phyloP scores from a whole-genome alignment of 2,113 vertebrate species.

The Syngnathoides biaculeatus region DNA sequence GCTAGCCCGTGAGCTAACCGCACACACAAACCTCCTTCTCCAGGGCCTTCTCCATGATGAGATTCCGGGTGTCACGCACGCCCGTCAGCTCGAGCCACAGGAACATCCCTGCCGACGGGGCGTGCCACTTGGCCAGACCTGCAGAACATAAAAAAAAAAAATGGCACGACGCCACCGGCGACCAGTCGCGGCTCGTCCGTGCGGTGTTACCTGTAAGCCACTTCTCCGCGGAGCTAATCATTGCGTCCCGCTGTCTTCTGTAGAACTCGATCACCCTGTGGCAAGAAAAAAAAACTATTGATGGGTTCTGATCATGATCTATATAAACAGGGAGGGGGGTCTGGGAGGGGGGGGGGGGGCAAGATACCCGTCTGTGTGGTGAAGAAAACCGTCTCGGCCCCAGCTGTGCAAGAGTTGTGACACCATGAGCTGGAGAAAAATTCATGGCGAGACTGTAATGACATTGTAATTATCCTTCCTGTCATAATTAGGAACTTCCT shows the following conservation, averaged over 20 bases:
- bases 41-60: conserved; percentile 87
- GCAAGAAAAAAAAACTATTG: conserved; percentile 1
- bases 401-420: conserved; percentile 83
- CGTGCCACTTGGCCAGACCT: conserved; percentile 90
- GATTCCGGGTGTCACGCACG: conserved; percentile 77
- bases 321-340: neutral
- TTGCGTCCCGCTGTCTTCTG: conserved; percentile 79
- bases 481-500: neutral
- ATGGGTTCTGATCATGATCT: neutral
- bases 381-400: conserved; percentile 87
- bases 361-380: conserved; percentile 81
- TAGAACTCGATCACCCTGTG: conserved; percentile 87
- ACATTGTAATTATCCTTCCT: neutral
- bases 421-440: conserved; percentile 77
- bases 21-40: conserved; percentile 81
- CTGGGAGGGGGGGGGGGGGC: too few relatives aligned
- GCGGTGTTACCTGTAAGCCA: conserved; percentile 83
- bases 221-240: conserved; percentile 84
- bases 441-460: neutral
- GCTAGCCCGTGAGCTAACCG: too few relatives aligned
- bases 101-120: conserved; percentile 90
- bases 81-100: conserved; percentile 91
- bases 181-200: too few relatives aligned
- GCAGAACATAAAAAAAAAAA: neutral
- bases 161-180: neutral